These are phyloP conservation scores for Rhinichthys klamathensis DNA, from an alignment of 2,113 vertebrate genomes.

Conservation along the genomic window DNA sequence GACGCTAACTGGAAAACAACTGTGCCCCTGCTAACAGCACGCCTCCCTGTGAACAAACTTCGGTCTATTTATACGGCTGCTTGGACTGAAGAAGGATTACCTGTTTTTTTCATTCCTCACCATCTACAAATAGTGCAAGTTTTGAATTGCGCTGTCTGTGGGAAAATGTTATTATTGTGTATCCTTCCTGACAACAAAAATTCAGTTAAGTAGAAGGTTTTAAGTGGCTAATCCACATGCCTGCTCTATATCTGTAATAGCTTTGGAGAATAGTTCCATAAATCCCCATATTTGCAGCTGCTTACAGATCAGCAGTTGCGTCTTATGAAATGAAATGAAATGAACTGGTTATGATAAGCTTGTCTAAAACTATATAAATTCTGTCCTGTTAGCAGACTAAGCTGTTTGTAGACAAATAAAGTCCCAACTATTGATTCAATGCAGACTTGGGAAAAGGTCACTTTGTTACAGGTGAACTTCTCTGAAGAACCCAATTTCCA, in stretches of 20 bases:
- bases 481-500: not conserved
- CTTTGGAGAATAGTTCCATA: slow-evolving; percentile 23
- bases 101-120: slow-evolving; percentile 59
- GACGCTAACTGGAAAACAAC: slow-evolving; percentile 71
- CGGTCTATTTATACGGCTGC: slow-evolving; percentile 65
- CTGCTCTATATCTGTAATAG: not conserved
- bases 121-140: slow-evolving; percentile 61
- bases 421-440: not conserved
- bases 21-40: slow-evolving; percentile 65
- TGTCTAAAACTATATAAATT: not conserved
- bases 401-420: slow-evolving; percentile 3
- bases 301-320: slow-evolving; percentile 26
- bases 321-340: slow-evolving; percentile 33
- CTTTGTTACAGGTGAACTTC: not conserved
- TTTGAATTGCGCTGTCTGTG: slow-evolving; percentile 50
- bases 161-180: slow-evolving; percentile 46
- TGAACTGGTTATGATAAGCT: slow-evolving; percentile 26
- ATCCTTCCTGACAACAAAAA: slow-evolving; percentile 45
- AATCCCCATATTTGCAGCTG: slow-evolving; percentile 22
- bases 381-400: not conserved
- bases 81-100: slow-evolving; percentile 62
- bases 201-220: slow-evolving; percentile 13
- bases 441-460: not conserved
- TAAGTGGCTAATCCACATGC: slow-evolving; percentile 33
- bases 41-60: slow-evolving; percentile 61